These are phyloP conservation scores for Phengaris alcon DNA, from an alignment of 2,888 invertebrate genomes.

Conservation along the genomic window DNA sequence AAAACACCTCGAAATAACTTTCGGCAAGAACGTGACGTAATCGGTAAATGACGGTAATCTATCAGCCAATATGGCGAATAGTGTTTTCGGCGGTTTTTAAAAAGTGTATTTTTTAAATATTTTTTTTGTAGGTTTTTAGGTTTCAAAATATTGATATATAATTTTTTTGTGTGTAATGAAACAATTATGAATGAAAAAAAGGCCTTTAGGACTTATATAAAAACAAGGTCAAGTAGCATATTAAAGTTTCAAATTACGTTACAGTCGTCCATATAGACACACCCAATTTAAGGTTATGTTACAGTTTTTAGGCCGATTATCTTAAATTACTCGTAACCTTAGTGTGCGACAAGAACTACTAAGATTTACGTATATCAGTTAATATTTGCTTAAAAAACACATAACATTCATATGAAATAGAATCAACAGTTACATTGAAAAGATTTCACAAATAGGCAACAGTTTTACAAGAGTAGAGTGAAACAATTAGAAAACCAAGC, in stretches of 20 bases:
- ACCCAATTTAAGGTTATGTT: conserved; percentile 7
- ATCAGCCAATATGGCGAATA: too few species aligned
- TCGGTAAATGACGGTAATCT: too few species aligned
- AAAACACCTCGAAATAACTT: too few species aligned
- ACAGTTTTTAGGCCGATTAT: conserved; percentile 20
- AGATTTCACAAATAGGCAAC: conserved; percentile 45
- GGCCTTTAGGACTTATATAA: too few species aligned
- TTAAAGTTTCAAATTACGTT: not conserved
- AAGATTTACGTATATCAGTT: conserved; percentile 11
- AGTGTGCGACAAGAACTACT: not conserved
- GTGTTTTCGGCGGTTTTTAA: too few species aligned
- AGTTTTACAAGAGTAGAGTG: conserved; percentile 51
- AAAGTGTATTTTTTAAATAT: too few species aligned
- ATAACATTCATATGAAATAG: conserved; percentile 46
- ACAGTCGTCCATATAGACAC: conserved; percentile 5
- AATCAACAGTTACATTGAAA: conserved; percentile 49
- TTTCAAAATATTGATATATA: too few species aligned
- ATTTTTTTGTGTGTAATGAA: too few species aligned
- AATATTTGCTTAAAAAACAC: conserved; percentile 37
- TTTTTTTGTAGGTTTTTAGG: too few species aligned
- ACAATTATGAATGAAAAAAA: too few species aligned
- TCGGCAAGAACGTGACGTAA: too few species aligned
- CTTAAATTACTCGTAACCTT: conserved; percentile 4
- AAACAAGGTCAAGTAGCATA: not conserved
- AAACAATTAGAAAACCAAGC: conserved; percentile 55